Evolutionary conservation across 2,113 vertebrate genomes (phyloP).

Genomic region (Callithrix jacchus): DNA sequence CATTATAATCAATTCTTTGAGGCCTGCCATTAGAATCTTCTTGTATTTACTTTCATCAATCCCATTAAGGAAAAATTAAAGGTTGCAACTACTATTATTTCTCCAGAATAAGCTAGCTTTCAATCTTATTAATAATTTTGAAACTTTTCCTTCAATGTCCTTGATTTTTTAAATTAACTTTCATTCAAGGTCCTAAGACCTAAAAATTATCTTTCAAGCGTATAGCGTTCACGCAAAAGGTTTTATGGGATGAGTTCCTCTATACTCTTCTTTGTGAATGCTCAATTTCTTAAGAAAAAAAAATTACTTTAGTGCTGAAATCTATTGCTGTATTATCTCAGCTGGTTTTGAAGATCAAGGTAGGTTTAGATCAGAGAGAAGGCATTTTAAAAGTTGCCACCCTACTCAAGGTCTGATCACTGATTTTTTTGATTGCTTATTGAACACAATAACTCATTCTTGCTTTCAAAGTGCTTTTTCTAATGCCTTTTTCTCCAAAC

Average conservation of each 20-base stretch:
- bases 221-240: neutral
- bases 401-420: neutral
- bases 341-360: neutral
- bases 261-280: neutral
- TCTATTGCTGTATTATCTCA: neutral
- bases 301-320: neutral
- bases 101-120: neutral
- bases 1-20: neutral
- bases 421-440: neutral
- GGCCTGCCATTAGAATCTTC: neutral
- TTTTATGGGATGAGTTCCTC: neutral
- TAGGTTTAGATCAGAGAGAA: neutral
- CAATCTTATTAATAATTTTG: neutral
- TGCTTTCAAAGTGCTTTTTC: neutral
- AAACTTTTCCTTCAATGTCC: neutral
- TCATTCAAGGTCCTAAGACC: neutral
- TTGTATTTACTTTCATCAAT: neutral
- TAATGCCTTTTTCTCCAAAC: neutral
- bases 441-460: neutral
- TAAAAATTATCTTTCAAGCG: neutral
- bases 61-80: neutral
- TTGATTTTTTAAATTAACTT: constrained; percentile 21
- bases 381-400: neutral
- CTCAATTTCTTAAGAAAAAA: neutral
- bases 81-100: neutral